These are phyloP conservation scores for Agrypnus murinus DNA, from an alignment of 2,888 invertebrate species.

Conservation along the genomic window DNA sequence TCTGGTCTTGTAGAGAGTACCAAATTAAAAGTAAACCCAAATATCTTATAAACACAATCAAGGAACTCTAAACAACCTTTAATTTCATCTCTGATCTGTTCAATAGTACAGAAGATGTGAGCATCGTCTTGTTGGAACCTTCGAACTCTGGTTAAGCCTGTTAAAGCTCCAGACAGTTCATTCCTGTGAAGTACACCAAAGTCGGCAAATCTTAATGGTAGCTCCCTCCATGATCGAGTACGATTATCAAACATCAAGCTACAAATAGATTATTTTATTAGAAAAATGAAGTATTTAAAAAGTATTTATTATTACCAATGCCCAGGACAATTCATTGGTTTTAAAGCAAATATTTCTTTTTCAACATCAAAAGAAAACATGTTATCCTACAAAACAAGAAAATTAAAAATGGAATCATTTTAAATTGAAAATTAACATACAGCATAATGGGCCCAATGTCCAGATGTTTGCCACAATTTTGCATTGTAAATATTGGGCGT, in stretches of 20 bases:
- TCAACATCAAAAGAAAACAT: slow-evolving; percentile 98
- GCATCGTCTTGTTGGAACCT: slow-evolving; percentile 99
- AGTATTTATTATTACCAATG: slow-evolving; percentile 82
- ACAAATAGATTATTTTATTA: slow-evolving; percentile 54
- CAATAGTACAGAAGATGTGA: slow-evolving; percentile 96
- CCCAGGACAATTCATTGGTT: slow-evolving; percentile 99
- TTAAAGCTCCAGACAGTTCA: slow-evolving; percentile 94
- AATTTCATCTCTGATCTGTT: slow-evolving; percentile 92
- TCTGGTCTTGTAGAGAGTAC: slow-evolving; percentile 96
- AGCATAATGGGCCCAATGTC: slow-evolving; percentile 98
- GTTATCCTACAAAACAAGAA: slow-evolving; percentile 81
- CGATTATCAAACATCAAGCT: slow-evolving; percentile 86
- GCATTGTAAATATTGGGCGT: slow-evolving; percentile 97
- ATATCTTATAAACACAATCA: slow-evolving; percentile 88
- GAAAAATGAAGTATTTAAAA: too few relatives aligned
- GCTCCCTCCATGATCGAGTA: slow-evolving; percentile 94
- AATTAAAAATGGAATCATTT: too few relatives aligned
- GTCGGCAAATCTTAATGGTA: slow-evolving; percentile 96
- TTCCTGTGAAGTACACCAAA: slow-evolving; percentile 98
- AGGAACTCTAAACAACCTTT: slow-evolving; percentile 91
- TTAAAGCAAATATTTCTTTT: slow-evolving; percentile 96
- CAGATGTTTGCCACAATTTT: slow-evolving; percentile 97
- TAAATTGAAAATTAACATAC: slow-evolving; percentile 72
- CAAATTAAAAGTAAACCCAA: slow-evolving; percentile 96
- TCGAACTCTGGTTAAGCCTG: slow-evolving; percentile 96